phyloP scores from a whole-genome alignment of 2,113 vertebrate genomes.

The Sylvia atricapilla region DNA sequence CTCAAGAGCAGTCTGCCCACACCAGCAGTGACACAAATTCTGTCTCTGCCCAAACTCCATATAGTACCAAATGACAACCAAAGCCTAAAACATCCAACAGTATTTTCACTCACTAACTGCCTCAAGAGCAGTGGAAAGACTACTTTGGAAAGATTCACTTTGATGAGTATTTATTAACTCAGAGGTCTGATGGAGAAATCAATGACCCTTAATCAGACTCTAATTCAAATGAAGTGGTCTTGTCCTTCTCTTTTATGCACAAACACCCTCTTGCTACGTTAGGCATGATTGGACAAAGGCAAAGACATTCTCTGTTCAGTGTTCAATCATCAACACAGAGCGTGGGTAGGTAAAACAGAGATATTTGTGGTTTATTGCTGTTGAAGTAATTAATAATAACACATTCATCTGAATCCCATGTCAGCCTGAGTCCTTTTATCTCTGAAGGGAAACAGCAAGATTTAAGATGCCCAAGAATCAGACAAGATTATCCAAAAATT shows the following conservation, averaged over 20 bases:
- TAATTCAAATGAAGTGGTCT: neutral
- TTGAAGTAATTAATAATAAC: neutral
- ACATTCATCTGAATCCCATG: neutral
- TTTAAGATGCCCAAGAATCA: neutral
- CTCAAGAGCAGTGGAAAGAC: neutral
- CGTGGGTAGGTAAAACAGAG: rapidly evolving
- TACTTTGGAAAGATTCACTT: neutral
- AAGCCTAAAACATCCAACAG: neutral
- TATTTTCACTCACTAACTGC: neutral
- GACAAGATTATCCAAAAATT: neutral
- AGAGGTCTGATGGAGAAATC: neutral
- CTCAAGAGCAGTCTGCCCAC: neutral
- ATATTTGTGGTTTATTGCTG: neutral
- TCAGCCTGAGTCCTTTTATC: neutral
- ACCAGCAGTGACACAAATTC: neutral
- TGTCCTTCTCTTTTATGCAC: neutral
- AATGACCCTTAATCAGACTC: neutral
- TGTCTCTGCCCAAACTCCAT: neutral
- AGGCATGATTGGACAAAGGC: neutral
- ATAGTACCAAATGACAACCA: neutral
- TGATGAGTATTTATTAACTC: neutral
- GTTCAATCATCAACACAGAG: rapidly evolving
- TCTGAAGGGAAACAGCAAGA: neutral
- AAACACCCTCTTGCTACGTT: rapidly evolving
- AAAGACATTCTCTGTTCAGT: neutral